phyloP scores from a whole-genome alignment of 2,113 vertebrate genomes.

The Saiga tatarica region DNA sequence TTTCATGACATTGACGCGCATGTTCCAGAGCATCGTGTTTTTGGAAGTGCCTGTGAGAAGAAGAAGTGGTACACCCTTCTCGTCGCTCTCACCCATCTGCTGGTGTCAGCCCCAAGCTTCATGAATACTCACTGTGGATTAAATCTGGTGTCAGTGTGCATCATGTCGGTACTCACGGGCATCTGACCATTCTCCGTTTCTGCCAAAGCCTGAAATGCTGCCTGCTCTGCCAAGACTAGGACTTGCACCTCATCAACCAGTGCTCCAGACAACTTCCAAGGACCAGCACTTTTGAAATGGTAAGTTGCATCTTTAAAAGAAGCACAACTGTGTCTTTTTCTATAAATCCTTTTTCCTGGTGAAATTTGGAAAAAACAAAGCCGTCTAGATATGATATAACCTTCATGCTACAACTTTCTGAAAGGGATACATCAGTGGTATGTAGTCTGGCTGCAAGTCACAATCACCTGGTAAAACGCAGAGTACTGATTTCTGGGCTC shows the following conservation, averaged over 20 bases:
- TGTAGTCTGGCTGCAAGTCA: not conserved
- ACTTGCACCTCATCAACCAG: slow-evolving; percentile 86
- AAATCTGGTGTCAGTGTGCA: slow-evolving; percentile 81
- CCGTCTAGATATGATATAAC: not conserved
- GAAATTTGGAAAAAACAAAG: slow-evolving; percentile 1
- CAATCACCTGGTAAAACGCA: not conserved
- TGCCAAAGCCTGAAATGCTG: slow-evolving; percentile 85
- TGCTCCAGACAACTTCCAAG: slow-evolving; percentile 81
- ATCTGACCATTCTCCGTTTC: slow-evolving; percentile 84
- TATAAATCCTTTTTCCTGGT: slow-evolving; percentile 6
- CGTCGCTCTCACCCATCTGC: not conserved
- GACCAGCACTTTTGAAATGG: not conserved
- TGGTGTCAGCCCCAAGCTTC: slow-evolving; percentile 51
- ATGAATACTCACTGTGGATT: slow-evolving; percentile 82
- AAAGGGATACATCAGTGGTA: not conserved
- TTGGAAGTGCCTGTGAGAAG: not conserved
- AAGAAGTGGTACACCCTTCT: not conserved
- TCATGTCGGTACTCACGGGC: slow-evolving; percentile 81
- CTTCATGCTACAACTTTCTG: slow-evolving; percentile 16
- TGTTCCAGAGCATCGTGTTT: not conserved
- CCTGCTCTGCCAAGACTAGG: slow-evolving; percentile 86
- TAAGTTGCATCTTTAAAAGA: slow-evolving; percentile 31
- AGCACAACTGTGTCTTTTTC: slow-evolving; percentile 51
- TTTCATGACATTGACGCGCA: not conserved
- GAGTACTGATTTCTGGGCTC: not conserved